phyloP scores from a whole-genome alignment of 30 jellyfish, hydroid and myxozoan species.

The Hydractinia symbiolongicarpus region DNA sequence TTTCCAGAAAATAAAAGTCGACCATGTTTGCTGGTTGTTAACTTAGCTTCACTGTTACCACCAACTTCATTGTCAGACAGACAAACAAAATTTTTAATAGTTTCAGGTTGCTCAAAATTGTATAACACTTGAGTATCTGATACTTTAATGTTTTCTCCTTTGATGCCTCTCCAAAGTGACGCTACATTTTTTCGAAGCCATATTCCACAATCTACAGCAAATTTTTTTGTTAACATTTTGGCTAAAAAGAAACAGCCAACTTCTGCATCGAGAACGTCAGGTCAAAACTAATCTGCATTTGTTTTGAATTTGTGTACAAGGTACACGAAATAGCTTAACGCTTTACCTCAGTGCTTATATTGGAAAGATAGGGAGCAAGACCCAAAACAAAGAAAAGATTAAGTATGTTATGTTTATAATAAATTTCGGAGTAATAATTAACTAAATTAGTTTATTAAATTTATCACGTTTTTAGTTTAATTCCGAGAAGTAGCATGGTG shows the following conservation, averaged over 20 bases:
- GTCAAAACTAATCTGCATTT: no score
- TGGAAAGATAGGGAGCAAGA: no score
- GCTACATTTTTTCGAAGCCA: neutral
- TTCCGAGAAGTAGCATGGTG: no score
- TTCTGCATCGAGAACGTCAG: neutral
- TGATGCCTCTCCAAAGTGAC: slow-evolving; percentile 43
- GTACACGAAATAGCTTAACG: no score
- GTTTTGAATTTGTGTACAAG: no score
- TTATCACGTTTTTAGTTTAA: no score
- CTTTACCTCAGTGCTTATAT: no score
- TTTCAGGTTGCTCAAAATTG: slow-evolving; percentile 51
- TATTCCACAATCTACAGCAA: slow-evolving; percentile 4
- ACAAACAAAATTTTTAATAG: slow-evolving; percentile 53
- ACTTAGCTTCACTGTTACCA: slow-evolving; percentile 50
- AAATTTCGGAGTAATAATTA: no score
- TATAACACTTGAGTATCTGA: slow-evolving; percentile 31
- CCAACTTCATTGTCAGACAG: slow-evolving; percentile 81
- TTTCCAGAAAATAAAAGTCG: slow-evolving; percentile 63
- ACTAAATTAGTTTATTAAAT: no score
- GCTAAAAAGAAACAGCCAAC: neutral
- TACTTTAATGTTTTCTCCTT: slow-evolving; percentile 45
- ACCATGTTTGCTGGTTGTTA: slow-evolving; percentile 64
- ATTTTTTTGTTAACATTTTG: neutral
- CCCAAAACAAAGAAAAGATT: no score
- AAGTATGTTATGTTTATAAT: no score